phyloP scores from a whole-genome alignment of 2,113 vertebrate genomes.

The Centropus bengalensis region DNA sequence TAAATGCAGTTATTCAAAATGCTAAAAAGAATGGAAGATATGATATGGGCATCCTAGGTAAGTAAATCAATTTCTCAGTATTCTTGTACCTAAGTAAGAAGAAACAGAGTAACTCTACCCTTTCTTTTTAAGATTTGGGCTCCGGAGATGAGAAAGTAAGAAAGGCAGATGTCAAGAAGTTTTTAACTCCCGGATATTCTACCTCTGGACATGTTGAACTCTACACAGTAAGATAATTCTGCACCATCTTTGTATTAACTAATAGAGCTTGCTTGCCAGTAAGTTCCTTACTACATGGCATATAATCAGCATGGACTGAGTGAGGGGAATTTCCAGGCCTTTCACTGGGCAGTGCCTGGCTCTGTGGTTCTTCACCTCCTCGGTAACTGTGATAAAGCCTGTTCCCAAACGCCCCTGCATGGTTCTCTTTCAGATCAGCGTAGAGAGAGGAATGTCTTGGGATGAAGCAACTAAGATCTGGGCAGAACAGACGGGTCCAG shows the following conservation, averaged over 20 bases:
- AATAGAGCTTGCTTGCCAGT: not conserved
- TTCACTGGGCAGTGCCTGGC: not conserved
- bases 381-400: not conserved
- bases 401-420: not conserved
- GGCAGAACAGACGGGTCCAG: constrained; percentile 92
- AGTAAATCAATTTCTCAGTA: not conserved
- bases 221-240: constrained; percentile 85
- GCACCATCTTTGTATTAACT: not conserved
- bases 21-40: constrained; percentile 97
- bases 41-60: constrained; percentile 97
- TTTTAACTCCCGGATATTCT: constrained; percentile 95
- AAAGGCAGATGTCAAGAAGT: constrained; percentile 92
- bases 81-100: not conserved
- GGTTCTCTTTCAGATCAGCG: constrained; percentile 84
- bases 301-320: not conserved
- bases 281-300: not conserved
- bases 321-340: not conserved
- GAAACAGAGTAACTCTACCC: not conserved
- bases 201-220: constrained; percentile 95
- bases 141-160: constrained; percentile 97
- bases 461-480: constrained; percentile 95
- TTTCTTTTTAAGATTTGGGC: constrained; percentile 85
- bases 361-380: not conserved
- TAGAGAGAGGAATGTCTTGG: constrained; percentile 98
- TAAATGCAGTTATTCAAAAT: constrained; percentile 94